A percentile compares a stretch with the other conserved stretches of the same genome.
Conservation (phyloP, 2,888 invertebrate genomes). For the Lycocerus yunnanus region DNA sequence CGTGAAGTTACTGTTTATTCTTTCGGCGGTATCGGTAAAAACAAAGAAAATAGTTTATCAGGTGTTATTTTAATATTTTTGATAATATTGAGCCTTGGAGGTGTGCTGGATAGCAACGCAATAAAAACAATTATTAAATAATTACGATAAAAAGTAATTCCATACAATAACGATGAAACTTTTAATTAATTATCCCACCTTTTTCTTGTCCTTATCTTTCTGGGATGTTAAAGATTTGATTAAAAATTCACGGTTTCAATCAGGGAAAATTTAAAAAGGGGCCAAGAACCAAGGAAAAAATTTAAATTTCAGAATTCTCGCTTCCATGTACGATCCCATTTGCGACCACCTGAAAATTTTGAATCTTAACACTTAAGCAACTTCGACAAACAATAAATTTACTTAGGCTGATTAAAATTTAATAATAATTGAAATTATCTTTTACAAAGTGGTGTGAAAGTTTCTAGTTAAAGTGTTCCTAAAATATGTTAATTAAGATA, state of each 20-base stretch:
- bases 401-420: background rate
- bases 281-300: too few species aligned
- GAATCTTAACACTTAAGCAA: background rate
- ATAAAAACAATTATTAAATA: background rate
- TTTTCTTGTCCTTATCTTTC: background rate
- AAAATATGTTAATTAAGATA: slow-evolving; percentile 37
- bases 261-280: too few species aligned
- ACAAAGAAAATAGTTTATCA: background rate
- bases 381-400: background rate
- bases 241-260: too few species aligned
- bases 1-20: background rate
- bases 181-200: background rate
- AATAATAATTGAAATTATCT: background rate
- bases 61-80: background rate
- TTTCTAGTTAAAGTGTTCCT: slow-evolving; percentile 27
- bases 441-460: slow-evolving; percentile 24
- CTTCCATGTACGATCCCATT: too few species aligned
- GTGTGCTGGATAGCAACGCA: background rate
- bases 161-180: too few species aligned
- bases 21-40: background rate
- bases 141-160: too few species aligned
- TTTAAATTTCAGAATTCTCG: too few species aligned
- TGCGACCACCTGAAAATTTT: background rate
- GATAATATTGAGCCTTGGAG: background rate
- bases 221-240: too few species aligned